Conservation (phyloP, 2,113 vertebrate species). For the Microcebus lehilahytsara region DNA sequence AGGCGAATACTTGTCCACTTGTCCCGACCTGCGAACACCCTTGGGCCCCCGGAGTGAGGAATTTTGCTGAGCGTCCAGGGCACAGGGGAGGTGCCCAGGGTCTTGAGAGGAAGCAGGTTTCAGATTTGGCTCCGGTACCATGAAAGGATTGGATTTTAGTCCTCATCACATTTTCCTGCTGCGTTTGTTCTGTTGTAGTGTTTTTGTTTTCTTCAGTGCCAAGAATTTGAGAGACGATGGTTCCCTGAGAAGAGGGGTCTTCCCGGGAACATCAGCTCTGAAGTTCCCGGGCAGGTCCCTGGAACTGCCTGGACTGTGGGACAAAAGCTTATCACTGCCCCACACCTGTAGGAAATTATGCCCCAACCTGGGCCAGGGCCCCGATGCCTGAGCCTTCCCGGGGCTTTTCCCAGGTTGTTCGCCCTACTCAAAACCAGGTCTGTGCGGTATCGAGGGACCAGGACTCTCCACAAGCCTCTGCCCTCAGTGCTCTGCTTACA, state of each 20-base stretch:
- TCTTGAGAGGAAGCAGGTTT: background rate
- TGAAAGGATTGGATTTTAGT: background rate
- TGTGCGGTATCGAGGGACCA: background rate
- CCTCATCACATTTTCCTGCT: background rate
- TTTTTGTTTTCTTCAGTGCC: background rate
- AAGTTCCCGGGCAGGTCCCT: background rate
- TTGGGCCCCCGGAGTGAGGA: background rate
- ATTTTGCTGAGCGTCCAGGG: rapidly evolving
- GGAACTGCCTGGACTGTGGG: background rate
- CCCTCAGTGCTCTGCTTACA: background rate
- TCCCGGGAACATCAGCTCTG: background rate
- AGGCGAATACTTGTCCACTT: background rate
- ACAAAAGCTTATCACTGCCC: background rate
- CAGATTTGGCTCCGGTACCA: background rate
- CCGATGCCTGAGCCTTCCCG: background rate
- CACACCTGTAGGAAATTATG: background rate
- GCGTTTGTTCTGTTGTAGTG: background rate
- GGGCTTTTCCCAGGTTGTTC: background rate
- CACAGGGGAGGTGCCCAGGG: background rate
- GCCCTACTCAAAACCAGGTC: background rate
- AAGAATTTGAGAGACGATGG: background rate
- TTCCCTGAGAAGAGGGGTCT: background rate
- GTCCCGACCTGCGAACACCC: rapidly evolving
- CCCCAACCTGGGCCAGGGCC: background rate
- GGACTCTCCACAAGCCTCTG: background rate